These are phyloP conservation scores for Sympetrum striolatum DNA, from an alignment of 2,888 invertebrate species.

Conservation along the genomic window DNA sequence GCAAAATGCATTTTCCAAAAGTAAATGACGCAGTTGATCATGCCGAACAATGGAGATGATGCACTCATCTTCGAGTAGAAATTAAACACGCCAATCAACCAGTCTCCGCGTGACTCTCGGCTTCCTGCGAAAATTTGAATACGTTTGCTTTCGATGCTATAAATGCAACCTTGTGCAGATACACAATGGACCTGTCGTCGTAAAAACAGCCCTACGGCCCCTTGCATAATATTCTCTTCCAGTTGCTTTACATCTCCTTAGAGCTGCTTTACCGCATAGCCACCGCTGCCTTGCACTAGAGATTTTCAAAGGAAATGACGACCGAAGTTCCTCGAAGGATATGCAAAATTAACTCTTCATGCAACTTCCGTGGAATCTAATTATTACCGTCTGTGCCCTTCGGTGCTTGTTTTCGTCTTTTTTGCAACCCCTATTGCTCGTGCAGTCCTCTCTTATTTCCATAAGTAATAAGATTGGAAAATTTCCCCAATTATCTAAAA, in stretches of 20 bases:
- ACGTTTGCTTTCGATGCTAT: neutral
- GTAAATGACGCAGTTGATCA: neutral
- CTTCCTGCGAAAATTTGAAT: neutral
- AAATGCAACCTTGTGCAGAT: neutral
- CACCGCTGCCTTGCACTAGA: neutral
- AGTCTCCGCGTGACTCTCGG: neutral
- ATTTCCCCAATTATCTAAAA: no score
- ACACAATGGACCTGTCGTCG: neutral
- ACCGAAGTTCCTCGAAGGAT: neutral
- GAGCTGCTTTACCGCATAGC: neutral
- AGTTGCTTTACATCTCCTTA: neutral
- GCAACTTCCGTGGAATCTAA: neutral
- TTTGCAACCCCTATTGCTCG: no score
- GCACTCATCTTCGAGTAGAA: neutral
- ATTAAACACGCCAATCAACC: neutral
- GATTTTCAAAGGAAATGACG: neutral
- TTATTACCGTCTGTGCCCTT: neutral
- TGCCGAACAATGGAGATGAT: neutral
- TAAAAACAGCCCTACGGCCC: neutral
- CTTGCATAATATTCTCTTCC: neutral
- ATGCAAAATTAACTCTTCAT: neutral
- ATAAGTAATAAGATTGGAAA: no score
- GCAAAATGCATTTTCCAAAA: neutral
- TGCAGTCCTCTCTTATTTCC: no score
- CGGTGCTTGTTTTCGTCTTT: no score